Conservation (phyloP, 2,888 invertebrate species). For the Lymantria monacha region DNA sequence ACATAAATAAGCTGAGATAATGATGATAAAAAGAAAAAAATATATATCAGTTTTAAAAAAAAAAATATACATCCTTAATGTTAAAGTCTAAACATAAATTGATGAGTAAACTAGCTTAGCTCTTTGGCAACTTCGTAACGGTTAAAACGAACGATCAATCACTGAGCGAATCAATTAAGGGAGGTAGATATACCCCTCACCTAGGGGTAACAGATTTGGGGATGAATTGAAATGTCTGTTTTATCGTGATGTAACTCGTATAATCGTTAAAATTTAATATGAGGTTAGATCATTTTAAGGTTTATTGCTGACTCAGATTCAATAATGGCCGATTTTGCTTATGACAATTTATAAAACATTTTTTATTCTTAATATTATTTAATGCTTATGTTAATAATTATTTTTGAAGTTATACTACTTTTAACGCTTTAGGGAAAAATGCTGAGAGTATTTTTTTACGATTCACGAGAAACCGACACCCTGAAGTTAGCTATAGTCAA, state of each 20-base stretch:
- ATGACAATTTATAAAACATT: no score
- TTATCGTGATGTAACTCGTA: neutral
- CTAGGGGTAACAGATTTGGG: constrained; percentile 20
- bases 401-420: no score
- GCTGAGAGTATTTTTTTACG: no score
- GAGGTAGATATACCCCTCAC: constrained; percentile 12
- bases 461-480: no score
- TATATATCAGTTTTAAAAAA: no score
- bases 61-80: neutral
- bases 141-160: constrained; percentile 26
- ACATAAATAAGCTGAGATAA: no score
- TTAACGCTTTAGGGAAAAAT: no score
- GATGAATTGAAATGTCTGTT: constrained; percentile 5
- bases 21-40: no score
- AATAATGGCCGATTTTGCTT: no score
- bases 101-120: neutral
- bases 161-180: constrained; percentile 29
- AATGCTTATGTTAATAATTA: no score
- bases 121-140: constrained; percentile 8
- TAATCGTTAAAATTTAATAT: neutral
- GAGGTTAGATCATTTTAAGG: neutral
- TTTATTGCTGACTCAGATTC: neutral
- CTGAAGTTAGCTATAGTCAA: no score
- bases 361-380: no score
- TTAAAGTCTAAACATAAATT: neutral